phyloP scores from a whole-genome alignment of 2,113 vertebrate species.

The Astatotilapia flaviijosephi region DNA sequence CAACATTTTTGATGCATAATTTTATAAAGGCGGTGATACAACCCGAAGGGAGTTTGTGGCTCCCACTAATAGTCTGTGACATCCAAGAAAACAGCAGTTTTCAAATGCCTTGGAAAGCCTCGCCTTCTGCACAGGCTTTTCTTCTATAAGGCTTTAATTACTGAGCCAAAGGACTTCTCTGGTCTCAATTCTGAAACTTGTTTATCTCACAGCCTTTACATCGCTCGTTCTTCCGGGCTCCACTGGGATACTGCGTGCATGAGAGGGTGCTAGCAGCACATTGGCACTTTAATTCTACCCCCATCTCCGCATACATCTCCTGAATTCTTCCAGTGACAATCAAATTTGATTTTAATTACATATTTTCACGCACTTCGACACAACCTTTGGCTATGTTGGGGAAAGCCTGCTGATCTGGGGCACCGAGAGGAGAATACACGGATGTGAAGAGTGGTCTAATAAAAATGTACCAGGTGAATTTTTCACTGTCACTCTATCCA shows the following conservation, averaged over 20 bases:
- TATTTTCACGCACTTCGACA: conserved; percentile 3
- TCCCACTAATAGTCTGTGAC: conserved; percentile 32
- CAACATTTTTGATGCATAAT: conserved; percentile 36
- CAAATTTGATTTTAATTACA: conserved; percentile 43
- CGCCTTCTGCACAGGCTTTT: conserved; percentile 7
- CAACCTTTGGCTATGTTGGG: conserved; percentile 8
- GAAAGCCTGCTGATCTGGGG: background rate
- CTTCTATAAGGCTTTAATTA: conserved; percentile 57
- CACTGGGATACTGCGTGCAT: conserved; percentile 1
- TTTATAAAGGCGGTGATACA: conserved; percentile 20
- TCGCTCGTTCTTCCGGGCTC: conserved; percentile 10
- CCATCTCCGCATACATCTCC: background rate
- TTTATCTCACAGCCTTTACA: conserved; percentile 30
- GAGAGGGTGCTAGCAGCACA: conserved; percentile 15
- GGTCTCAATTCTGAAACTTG: conserved; percentile 22
- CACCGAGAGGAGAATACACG: background rate
- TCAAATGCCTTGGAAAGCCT: conserved; percentile 18
- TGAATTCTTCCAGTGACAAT: background rate
- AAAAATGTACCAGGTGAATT: conserved; percentile 10
- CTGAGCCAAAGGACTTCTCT: conserved; percentile 37
- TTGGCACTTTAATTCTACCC: conserved; percentile 31
- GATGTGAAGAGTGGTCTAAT: background rate
- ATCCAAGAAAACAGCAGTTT: conserved; percentile 41
- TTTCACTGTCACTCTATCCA: background rate
- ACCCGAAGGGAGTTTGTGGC: conserved; percentile 14